Evolutionary conservation across 2,888 invertebrate species (phyloP), one percentile per base, ranked within the genome.

Genomic region (Acanthosepion esculentum): DNA sequence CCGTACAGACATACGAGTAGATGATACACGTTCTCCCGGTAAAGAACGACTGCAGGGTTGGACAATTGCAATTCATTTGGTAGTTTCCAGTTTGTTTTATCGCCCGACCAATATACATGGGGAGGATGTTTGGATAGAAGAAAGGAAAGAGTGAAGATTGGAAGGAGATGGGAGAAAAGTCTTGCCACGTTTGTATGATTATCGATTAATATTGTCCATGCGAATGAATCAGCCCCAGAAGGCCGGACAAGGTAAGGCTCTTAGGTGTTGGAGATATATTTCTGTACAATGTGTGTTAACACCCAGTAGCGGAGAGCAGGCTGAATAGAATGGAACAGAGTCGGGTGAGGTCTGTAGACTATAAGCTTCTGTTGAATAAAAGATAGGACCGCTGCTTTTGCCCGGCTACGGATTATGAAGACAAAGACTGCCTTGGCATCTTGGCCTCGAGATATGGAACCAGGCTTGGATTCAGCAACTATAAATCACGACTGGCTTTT

Each of bases 181-280:
- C 78, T 78, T n/a, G 12, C n/a, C 15, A 78, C n/a, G 78, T 78
- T n/a, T 33, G 78, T n/a, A n/a, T n/a, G n/a, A 78, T 78, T 78
- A 78, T 78, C 33, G 78, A 78, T 78, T 78, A 78, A 78, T 78
- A 78, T 78, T 33, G n/a, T n/a, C 10, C 18, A n/a, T 78, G 78
- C 18, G 78, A 78, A 78, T 78, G n/a, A 78, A 78, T 78, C 78
- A 78, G 78, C 23, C n/a, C n/a, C n/a, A n/a, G 78, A 8, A n/a
- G 78, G 78, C 78, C 78, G 78, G 78, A 33, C 78, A 15, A n/a
- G 78, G n/a, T 78, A 78, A 78, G 78, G 78, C 78, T 78, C 78
- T n/a, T 78, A 78, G n/a, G 78, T 78, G 78, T 78, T 78, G 78
- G 78, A 78, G n/a, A 78, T 78, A 78, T 78, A 78, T 78, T 78